Conservation (phyloP, 2,797 vertebrate genomes). For the Dermochelys coriacea region DNA sequence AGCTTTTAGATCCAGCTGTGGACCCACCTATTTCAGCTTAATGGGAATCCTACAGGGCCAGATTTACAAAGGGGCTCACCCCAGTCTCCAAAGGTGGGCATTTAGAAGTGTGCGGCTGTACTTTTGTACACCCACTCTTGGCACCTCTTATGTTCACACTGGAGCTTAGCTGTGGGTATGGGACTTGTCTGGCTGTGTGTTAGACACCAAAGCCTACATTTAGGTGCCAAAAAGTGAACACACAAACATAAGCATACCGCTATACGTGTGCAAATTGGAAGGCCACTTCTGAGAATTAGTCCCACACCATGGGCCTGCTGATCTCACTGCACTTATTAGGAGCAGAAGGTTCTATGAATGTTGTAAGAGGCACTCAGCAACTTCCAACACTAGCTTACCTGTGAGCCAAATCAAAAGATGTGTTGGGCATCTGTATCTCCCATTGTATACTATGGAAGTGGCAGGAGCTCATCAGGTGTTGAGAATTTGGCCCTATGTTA, state of each 20-base stretch:
- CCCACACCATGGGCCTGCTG: background rate
- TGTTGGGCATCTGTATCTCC: background rate
- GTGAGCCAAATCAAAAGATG: background rate
- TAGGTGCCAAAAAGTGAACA: background rate
- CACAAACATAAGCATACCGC: background rate
- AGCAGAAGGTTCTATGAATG: rapidly evolving
- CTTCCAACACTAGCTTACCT: background rate
- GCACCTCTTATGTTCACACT: background rate
- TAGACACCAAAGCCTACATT: background rate
- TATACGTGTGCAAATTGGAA: background rate
- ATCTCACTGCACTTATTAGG: too few relatives aligned
- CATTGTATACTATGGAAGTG: background rate
- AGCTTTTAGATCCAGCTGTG: rapidly evolving
- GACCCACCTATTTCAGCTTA: background rate
- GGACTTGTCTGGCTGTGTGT: background rate
- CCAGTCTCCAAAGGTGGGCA: too few relatives aligned
- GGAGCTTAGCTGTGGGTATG: rapidly evolving
- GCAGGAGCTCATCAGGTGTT: background rate
- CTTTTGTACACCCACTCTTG: background rate
- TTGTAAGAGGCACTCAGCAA: background rate
- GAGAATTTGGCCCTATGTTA: rapidly evolving
- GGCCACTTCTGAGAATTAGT: background rate
- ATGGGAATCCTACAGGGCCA: background rate
- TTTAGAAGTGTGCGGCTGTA: background rate
- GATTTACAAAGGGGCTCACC: background rate